Conservation (phyloP, 2,797 vertebrate species). For the Ataeniobius toweri region DNA sequence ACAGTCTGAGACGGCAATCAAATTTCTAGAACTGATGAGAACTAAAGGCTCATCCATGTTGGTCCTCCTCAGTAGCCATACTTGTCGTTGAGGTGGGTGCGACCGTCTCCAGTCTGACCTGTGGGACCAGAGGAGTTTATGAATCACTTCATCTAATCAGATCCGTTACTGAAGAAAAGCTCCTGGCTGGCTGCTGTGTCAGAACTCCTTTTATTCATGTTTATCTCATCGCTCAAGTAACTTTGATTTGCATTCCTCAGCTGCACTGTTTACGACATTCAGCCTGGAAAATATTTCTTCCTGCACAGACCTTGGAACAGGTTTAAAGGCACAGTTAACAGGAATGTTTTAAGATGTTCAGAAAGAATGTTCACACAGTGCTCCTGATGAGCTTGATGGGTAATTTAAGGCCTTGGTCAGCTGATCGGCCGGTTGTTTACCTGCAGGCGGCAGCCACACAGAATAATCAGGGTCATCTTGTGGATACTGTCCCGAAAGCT, state of each 20-base stretch:
- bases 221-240: constrained; percentile 50
- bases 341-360: not conserved
- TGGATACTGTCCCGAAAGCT: constrained; percentile 87
- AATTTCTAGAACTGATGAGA: too few species aligned
- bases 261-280: constrained; percentile 34
- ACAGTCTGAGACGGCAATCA: not conserved
- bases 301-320: not conserved
- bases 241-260: constrained; percentile 55
- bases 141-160: not conserved
- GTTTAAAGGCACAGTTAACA: not conserved
- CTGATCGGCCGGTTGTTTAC: constrained; percentile 68
- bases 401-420: not conserved
- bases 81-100: constrained; percentile 96
- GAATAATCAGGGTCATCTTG: constrained; percentile 97
- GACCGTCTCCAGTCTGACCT: constrained; percentile 96
- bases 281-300: not conserved
- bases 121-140: constrained; percentile 2
- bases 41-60: not conserved
- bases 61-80: constrained; percentile 88
- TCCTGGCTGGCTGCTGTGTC: constrained; percentile 27
- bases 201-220: constrained; percentile 19
- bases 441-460: constrained; percentile 93
- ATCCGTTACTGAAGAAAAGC: constrained; percentile 17
- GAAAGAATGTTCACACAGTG: not conserved
- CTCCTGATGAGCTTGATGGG: not conserved